A percentile compares a stretch with the other conserved stretches of the same genome.
These are phyloP conservation scores for Hydrophis major DNA, from an alignment of 2,797 vertebrate genomes.

Conservation along the genomic window DNA sequence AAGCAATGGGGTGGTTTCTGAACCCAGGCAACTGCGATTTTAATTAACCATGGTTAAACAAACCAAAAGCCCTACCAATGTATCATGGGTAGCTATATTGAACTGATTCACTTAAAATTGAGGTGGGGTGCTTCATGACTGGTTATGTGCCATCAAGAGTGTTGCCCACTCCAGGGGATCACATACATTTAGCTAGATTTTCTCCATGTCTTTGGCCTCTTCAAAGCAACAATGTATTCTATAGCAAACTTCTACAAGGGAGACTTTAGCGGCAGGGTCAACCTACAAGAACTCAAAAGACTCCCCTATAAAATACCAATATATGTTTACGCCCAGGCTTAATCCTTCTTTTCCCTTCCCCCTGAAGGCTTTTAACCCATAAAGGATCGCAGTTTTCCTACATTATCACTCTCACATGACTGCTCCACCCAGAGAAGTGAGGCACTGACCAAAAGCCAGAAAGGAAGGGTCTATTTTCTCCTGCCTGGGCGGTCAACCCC, in stretches of 20 bases:
- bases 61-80: neutral
- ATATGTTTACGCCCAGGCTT: neutral
- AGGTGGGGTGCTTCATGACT: neutral
- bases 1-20: neutral
- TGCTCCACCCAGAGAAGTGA: neutral
- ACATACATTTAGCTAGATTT: neutral
- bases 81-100: neutral
- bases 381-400: neutral
- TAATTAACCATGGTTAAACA: neutral
- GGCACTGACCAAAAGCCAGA: neutral
- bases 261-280: neutral
- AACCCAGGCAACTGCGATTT: neutral
- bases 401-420: slow-evolving; percentile 2
- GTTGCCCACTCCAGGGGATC: neutral
- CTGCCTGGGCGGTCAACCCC: neutral
- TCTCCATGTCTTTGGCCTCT: neutral
- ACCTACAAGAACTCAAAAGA: neutral
- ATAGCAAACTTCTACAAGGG: no score
- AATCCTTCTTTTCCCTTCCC: neutral
- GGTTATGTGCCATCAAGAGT: neutral
- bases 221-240: no score
- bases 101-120: neutral
- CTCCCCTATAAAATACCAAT: neutral
- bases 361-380: neutral
- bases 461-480: neutral